These are phyloP conservation scores for Papilio xuthus DNA, from an alignment of 1,140 invertebrate genomes.

Conservation along the genomic window DNA sequence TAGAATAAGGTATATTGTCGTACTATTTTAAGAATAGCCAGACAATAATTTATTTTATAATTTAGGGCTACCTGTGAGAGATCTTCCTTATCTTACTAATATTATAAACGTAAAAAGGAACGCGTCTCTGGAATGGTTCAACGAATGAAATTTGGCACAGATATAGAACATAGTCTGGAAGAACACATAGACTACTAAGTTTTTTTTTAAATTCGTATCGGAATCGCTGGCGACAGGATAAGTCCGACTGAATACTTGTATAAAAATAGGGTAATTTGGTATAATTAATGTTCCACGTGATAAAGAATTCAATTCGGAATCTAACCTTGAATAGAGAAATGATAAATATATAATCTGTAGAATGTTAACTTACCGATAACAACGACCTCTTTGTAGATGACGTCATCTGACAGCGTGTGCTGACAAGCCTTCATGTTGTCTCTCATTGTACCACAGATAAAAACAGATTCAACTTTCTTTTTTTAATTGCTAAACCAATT, in stretches of 20 bases:
- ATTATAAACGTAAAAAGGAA: too few relatives aligned
- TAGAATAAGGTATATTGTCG: background rate
- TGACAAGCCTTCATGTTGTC: constrained; percentile 70
- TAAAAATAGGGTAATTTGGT: background rate
- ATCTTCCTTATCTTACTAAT: too few relatives aligned
- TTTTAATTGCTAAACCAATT: background rate
- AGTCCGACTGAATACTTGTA: too few relatives aligned
- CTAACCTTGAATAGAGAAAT: background rate
- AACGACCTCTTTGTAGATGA: constrained; percentile 84
- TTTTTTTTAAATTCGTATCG: too few relatives aligned
- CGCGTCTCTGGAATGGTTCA: too few relatives aligned
- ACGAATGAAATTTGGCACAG: too few relatives aligned
- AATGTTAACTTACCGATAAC: constrained; percentile 81
- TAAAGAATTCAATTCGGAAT: background rate
- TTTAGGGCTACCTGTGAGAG: too few relatives aligned
- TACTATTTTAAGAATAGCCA: background rate
- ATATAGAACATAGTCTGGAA: too few relatives aligned
- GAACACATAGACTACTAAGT: too few relatives aligned
- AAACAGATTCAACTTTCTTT: constrained; percentile 25
- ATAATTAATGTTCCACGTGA: background rate
- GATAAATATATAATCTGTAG: constrained; percentile 20
- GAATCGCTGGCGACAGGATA: too few relatives aligned
- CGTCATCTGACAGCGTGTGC: constrained; percentile 71
- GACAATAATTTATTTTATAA: too few relatives aligned
- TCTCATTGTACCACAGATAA: constrained; percentile 57